phyloP scores from a whole-genome alignment of 2,888 invertebrate species.

The Deilephila elpenor region DNA sequence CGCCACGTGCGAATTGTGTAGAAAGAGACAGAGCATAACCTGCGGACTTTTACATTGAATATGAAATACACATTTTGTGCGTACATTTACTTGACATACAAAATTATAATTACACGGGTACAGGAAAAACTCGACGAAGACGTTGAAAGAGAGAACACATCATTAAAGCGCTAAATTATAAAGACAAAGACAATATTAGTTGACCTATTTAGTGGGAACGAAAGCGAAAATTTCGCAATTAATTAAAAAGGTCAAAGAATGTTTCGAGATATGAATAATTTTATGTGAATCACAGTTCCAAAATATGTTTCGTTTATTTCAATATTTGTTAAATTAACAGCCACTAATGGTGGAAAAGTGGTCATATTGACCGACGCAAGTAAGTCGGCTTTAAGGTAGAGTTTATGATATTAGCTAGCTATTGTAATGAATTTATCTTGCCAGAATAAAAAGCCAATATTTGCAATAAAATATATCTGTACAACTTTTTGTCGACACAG shows the following conservation, averaged over 20 bases:
- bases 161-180: neutral
- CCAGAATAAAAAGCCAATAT: no score
- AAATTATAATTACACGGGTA: conserved; percentile 18
- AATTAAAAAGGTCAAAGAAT: conserved; percentile 6
- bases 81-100: conserved; percentile 1
- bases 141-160: conserved; percentile 4
- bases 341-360: no score
- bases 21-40: conserved; percentile 12
- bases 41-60: neutral
- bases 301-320: no score
- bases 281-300: no score
- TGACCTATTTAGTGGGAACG: conserved; percentile 3
- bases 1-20: conserved; percentile 24
- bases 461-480: neutral
- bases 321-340: no score
- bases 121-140: neutral
- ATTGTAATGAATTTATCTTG: no score
- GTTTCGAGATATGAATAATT: neutral
- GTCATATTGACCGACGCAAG: no score
- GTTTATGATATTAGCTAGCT: no score
- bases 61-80: neutral
- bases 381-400: no score
- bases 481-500: neutral
- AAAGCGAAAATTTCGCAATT: conserved; percentile 3
- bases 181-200: conserved; percentile 16